A percentile compares a stretch with the other conserved stretches of the same genome.
Evolutionary conservation across 2,797 vertebrate species (phyloP).

Genomic region (Enteromius unitaeniatus): DNA sequence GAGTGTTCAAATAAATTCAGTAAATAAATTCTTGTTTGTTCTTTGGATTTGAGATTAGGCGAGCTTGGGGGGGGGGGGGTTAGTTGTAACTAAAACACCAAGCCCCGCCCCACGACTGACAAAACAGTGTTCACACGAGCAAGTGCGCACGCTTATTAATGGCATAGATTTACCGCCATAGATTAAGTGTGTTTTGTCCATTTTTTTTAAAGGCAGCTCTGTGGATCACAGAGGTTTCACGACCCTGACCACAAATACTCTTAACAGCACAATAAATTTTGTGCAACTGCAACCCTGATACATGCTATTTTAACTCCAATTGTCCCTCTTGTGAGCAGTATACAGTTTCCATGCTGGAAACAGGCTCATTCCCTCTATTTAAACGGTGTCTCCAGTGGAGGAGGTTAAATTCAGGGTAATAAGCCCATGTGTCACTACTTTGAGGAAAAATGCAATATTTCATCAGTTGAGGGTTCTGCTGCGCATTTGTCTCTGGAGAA

Average conservation of each 20-base stretch:
- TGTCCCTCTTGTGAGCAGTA: background rate
- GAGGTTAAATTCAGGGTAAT: constrained; percentile 40
- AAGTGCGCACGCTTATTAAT: too few species aligned
- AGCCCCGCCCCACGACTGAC: too few species aligned
- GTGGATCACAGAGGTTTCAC: background rate
- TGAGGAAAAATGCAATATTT: constrained; percentile 14
- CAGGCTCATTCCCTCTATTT: background rate
- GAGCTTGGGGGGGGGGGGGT: too few species aligned
- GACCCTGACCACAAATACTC: background rate
- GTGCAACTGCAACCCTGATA: background rate
- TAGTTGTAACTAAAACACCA: too few species aligned
- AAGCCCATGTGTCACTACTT: constrained; percentile 38
- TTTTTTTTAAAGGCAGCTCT: background rate
- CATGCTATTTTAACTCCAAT: background rate
- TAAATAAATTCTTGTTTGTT: background rate
- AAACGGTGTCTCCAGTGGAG: background rate
- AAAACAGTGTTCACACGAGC: too few species aligned
- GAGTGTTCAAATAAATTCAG: constrained; percentile 70
- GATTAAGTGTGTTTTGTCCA: too few species aligned
- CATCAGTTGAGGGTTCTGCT: constrained; percentile 13
- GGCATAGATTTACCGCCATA: too few species aligned
- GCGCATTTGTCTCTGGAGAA: constrained; percentile 30
- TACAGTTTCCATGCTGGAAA: constrained; percentile 14
- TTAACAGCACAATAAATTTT: background rate
- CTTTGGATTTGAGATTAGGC: constrained; percentile 10